Evolutionary conservation across 2,113 vertebrate genomes (phyloP).

Genomic region (Tapirus terrestris): DNA sequence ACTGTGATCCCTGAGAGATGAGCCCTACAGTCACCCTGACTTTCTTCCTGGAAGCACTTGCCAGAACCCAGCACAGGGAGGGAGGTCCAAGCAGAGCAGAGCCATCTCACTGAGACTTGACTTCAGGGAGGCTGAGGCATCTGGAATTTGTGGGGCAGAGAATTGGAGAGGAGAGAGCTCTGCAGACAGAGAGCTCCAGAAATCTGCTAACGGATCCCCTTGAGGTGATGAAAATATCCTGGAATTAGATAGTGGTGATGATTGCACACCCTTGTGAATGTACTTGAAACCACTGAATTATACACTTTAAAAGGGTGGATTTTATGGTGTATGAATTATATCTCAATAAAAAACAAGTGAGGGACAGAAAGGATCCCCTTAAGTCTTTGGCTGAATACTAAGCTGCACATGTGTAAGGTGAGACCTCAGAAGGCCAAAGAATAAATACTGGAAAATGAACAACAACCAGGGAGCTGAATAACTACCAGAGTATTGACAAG

Average conservation of each 20-base stretch:
- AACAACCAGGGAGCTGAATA: not conserved
- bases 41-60: not conserved
- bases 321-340: not conserved
- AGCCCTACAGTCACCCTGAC: too few relatives aligned
- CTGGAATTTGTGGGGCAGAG: not conserved
- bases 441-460: not conserved
- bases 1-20: not conserved
- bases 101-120: not conserved
- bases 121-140: not conserved
- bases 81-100: not conserved
- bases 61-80: not conserved
- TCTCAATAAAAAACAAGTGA: not conserved
- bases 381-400: not conserved
- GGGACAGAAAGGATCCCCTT: not conserved
- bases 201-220: not conserved
- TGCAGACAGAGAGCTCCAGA: not conserved
- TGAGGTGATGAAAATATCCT: not conserved
- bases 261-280: not conserved
- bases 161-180: not conserved
- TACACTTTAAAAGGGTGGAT: not conserved
- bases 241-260: not conserved
- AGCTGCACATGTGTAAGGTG: not conserved
- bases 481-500: not conserved
- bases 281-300: not conserved
- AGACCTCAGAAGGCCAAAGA: not conserved